Percentiles rank a stretch among this genome's conserved stretches.
Conservation (phyloP, 2,888 invertebrate species). For the Athalia circularis region DNA sequence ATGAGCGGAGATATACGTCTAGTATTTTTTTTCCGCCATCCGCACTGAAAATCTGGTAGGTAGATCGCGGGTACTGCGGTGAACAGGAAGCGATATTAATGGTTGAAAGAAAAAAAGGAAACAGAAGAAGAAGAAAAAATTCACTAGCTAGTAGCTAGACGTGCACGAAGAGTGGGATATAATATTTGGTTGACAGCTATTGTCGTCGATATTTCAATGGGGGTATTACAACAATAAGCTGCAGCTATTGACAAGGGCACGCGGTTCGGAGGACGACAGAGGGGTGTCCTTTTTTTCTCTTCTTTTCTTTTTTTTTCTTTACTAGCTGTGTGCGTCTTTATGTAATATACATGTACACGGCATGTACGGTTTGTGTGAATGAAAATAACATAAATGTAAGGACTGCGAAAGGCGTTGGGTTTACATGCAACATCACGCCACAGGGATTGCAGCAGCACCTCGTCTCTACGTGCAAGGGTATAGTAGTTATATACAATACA, state of each 20-base stretch:
- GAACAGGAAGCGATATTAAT: no score
- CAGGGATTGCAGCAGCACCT: no score
- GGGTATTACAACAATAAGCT: constrained; percentile 68
- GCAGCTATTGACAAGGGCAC: constrained; percentile 61
- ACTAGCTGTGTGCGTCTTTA: neutral
- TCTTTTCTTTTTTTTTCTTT: neutral
- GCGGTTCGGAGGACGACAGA: constrained; percentile 10
- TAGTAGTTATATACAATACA: constrained; percentile 37
- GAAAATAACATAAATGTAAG: neutral
- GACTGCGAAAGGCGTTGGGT: neutral
- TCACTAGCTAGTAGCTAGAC: neutral
- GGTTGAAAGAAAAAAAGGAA: no score
- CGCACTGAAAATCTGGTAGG: no score
- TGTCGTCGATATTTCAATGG: constrained; percentile 66
- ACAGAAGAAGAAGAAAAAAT: no score
- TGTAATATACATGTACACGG: neutral
- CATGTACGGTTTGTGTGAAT: no score
- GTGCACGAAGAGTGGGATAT: constrained; percentile 1
- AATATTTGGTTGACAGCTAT: constrained; percentile 61
- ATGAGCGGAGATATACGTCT: no score
- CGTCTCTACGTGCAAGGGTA: constrained; percentile 59
- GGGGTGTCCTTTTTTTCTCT: neutral
- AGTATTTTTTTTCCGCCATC: no score
- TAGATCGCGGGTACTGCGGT: no score
- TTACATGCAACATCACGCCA: no score